phyloP scores from a whole-genome alignment of 2,888 invertebrate genomes.

The Amiota communis region DNA sequence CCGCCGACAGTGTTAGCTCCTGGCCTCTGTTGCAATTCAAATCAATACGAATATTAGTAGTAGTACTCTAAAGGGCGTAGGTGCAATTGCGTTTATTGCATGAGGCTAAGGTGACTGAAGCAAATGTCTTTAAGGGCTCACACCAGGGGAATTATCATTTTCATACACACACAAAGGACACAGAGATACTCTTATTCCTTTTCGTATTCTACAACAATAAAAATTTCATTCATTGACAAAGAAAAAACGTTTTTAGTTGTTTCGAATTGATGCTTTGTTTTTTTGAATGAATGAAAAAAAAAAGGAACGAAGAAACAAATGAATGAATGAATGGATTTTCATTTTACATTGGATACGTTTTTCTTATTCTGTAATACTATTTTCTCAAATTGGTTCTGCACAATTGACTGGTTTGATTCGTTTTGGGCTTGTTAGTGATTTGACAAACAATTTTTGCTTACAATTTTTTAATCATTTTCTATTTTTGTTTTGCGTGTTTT shows the following conservation, averaged over 20 bases:
- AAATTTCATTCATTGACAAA: neutral
- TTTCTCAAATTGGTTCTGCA: slow-evolving; percentile 15
- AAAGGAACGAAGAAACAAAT: too few species aligned
- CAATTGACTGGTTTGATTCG: slow-evolving; percentile 27
- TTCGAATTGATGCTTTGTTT: slow-evolving; percentile 24
- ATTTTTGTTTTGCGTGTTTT: neutral
- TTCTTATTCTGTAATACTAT: neutral
- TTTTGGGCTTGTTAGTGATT: slow-evolving; percentile 11
- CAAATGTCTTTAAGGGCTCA: slow-evolving; percentile 40
- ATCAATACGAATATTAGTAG: slow-evolving; percentile 26
- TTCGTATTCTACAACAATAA: slow-evolving; percentile 18
- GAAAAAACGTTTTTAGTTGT: slow-evolving; percentile 11
- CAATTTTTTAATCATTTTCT: slow-evolving; percentile 6
- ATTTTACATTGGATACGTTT: neutral
- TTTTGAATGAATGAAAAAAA: slow-evolving; percentile 11
- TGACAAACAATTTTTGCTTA: neutral
- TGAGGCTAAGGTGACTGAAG: slow-evolving; percentile 5
- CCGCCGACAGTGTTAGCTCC: slow-evolving; percentile 60
- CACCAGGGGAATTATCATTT: slow-evolving; percentile 56
- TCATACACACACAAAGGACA: slow-evolving; percentile 37
- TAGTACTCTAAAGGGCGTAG: slow-evolving; percentile 55
- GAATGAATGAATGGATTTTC: slow-evolving; percentile 1
- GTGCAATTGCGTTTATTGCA: slow-evolving; percentile 69
- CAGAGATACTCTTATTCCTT: slow-evolving; percentile 40
- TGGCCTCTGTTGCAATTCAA: slow-evolving; percentile 5